phyloP scores from a whole-genome alignment of 2,797 vertebrate genomes.

The Tragopan temminckii region DNA sequence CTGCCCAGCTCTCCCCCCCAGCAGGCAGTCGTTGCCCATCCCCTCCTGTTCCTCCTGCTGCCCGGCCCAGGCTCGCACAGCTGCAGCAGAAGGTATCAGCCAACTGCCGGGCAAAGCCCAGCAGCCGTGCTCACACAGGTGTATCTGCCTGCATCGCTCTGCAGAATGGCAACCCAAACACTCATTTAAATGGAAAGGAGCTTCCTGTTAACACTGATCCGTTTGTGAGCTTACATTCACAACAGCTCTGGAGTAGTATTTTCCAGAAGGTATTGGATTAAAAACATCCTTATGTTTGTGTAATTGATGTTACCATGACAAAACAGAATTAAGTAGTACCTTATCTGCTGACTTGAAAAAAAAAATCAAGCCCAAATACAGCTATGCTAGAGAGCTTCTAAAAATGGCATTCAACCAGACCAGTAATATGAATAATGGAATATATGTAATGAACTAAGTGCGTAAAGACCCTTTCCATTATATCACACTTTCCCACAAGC shows the following conservation, averaged over 20 bases:
- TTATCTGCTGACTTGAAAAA: neutral
- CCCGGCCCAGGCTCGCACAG: neutral
- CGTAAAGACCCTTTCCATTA: slow-evolving; percentile 16
- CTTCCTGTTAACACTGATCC: neutral
- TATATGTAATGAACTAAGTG: neutral
- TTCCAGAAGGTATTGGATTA: neutral
- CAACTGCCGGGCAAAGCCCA: neutral
- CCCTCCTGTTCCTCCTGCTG: neutral
- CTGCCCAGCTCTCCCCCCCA: neutral
- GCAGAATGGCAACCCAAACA: fast-evolving
- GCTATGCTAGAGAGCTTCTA: neutral
- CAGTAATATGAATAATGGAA: neutral
- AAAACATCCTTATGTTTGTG: neutral
- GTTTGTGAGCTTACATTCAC: neutral
- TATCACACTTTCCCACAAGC: neutral
- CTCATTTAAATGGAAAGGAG: fast-evolving
- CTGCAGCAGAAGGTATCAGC: too few relatives aligned
- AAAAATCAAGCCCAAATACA: neutral
- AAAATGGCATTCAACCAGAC: neutral
- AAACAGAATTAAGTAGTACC: neutral
- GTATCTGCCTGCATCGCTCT: fast-evolving
- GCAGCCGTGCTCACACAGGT: fast-evolving
- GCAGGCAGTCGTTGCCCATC: neutral
- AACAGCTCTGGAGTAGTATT: neutral
- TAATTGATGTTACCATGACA: neutral